Conservation (phyloP, 2,888 invertebrate species). For the Halictus quadricinctus region DNA sequence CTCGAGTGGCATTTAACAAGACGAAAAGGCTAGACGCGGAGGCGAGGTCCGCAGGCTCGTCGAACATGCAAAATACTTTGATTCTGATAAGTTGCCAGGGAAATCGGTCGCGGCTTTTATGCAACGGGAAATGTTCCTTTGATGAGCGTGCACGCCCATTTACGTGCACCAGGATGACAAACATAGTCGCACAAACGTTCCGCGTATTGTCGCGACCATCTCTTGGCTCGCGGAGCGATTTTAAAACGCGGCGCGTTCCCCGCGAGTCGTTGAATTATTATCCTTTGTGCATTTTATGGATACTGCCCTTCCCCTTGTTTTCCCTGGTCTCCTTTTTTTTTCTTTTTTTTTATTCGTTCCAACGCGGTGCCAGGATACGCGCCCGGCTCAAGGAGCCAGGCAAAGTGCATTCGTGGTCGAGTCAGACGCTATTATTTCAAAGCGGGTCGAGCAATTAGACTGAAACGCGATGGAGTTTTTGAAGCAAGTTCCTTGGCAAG, state of each 20-base stretch:
- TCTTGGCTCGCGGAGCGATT: conserved; percentile 35
- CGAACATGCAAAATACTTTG: conserved; percentile 17
- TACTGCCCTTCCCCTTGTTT: not conserved
- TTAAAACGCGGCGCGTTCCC: conserved; percentile 24
- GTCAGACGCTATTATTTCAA: conserved; percentile 21
- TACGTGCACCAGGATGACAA: conserved; percentile 32
- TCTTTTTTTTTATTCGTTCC: not conserved
- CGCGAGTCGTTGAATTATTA: conserved; percentile 37
- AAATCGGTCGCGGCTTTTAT: not conserved
- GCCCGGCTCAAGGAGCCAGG: conserved; percentile 1
- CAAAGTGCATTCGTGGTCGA: not conserved
- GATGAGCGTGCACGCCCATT: conserved; percentile 38
- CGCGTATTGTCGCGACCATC: conserved; percentile 35
- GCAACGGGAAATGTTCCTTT: conserved; percentile 43
- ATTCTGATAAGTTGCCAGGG: conserved; percentile 53
- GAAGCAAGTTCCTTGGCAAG: not conserved
- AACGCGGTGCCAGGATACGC: conserved; percentile 20
- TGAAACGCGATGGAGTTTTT: conserved; percentile 22
- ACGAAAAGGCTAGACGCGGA: not conserved
- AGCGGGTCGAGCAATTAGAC: conserved; percentile 35
- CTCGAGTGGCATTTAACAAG: not conserved
- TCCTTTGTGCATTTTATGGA: conserved; percentile 33
- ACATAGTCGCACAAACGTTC: conserved; percentile 18
- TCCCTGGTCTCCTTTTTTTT: not conserved
- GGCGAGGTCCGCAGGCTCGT: not conserved